These are phyloP conservation scores for Acridotheres tristis DNA, from an alignment of 2,797 vertebrate species.

Conservation along the genomic window DNA sequence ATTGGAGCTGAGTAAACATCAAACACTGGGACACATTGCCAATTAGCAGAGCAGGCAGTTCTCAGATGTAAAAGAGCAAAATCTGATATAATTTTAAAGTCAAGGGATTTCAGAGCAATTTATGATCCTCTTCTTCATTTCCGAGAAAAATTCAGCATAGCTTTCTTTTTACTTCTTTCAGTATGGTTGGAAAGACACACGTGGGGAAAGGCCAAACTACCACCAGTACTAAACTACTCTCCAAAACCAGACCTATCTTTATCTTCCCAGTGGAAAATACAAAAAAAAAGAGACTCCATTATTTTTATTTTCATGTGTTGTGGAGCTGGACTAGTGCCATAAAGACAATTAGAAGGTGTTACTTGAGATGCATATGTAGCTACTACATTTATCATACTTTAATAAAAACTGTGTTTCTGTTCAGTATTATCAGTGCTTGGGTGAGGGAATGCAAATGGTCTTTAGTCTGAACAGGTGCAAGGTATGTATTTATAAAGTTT, in stretches of 20 bases:
- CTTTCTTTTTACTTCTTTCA: neutral
- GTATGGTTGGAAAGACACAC: neutral
- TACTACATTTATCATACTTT: neutral
- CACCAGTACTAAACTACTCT: neutral
- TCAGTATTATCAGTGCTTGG: neutral
- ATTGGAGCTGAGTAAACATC: neutral
- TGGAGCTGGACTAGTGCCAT: neutral
- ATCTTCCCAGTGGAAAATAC: neutral
- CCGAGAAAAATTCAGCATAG: neutral
- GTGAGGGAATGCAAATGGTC: neutral
- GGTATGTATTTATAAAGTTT: neutral
- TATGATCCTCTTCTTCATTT: neutral
- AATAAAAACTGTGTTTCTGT: neutral
- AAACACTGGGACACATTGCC: neutral
- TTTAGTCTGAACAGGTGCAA: neutral
- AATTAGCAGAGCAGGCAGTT: neutral
- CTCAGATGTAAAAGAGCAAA: neutral
- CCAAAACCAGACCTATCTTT: neutral
- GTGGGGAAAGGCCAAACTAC: neutral
- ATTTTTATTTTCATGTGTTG: neutral
- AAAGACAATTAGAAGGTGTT: neutral
- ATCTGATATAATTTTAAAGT: neutral
- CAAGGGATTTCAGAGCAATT: neutral
- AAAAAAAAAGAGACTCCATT: neutral
- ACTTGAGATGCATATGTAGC: neutral